phyloP scores from a whole-genome alignment of 2,113 vertebrate species.

The Gulo gulo region DNA sequence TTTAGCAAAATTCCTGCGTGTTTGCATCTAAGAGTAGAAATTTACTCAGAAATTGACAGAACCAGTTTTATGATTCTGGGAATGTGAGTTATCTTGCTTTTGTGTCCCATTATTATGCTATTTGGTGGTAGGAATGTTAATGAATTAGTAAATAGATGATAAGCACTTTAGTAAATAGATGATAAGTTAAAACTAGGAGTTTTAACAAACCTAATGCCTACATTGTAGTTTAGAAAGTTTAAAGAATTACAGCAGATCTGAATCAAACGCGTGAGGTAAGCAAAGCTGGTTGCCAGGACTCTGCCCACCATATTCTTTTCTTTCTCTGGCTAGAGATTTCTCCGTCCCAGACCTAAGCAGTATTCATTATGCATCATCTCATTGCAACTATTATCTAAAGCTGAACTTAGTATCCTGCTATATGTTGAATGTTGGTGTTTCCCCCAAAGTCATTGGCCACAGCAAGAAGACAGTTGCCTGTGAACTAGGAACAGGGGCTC shows the following conservation, averaged over 20 bases:
- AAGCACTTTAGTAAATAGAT: background rate
- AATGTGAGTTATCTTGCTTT: background rate
- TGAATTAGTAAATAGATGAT: background rate
- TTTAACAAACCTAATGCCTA: background rate
- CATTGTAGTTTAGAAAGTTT: background rate
- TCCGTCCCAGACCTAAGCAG: background rate
- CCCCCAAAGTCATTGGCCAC: background rate
- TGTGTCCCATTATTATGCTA: background rate
- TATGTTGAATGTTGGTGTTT: background rate
- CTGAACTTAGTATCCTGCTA: background rate
- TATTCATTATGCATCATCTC: background rate
- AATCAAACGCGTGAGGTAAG: background rate
- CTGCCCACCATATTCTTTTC: background rate
- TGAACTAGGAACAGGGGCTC: background rate
- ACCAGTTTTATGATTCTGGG: background rate
- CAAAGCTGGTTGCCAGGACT: background rate
- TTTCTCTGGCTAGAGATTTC: background rate
- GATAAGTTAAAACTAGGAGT: background rate
- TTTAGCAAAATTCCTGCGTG: background rate
- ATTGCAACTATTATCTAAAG: background rate
- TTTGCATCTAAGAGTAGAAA: background rate
- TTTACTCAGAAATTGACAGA: background rate
- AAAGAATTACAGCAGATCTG: background rate
- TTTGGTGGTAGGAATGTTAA: background rate
- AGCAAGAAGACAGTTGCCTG: background rate